A percentile compares a stretch with the other conserved stretches of the same genome.
These are phyloP conservation scores for Lamellibrachia luymesi DNA, from an alignment of 1,140 invertebrate genomes.

Conservation along the genomic window DNA sequence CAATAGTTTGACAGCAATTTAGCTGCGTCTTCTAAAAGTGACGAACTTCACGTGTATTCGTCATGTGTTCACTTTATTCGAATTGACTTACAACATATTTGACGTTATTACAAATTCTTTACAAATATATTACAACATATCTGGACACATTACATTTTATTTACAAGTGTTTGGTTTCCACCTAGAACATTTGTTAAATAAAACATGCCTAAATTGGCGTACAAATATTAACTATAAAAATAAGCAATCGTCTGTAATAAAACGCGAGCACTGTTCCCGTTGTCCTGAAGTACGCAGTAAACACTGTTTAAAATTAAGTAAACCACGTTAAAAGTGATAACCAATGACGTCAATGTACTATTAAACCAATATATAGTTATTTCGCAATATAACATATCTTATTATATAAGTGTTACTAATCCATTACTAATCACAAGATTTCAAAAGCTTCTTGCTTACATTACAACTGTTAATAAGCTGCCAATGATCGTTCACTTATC, in stretches of 20 bases:
- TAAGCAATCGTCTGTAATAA: not conserved
- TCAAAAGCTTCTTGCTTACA: not conserved
- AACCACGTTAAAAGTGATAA: not conserved
- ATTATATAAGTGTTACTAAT: not conserved
- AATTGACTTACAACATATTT: not conserved
- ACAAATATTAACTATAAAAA: slow-evolving; percentile 1
- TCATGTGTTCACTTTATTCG: not conserved
- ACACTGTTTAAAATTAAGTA: not conserved
- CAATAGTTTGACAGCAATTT: not conserved
- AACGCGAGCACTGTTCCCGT: not conserved
- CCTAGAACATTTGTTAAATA: not conserved
- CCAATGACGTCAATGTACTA: not conserved
- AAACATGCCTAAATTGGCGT: not conserved
- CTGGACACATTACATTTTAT: not conserved
- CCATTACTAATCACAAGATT: not conserved
- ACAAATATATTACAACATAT: slow-evolving; percentile 1
- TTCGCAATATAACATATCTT: not conserved
- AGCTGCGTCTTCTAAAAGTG: not conserved
- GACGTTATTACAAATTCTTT: not conserved
- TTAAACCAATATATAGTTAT: not conserved
- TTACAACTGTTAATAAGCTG: not conserved
- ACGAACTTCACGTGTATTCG: not conserved
- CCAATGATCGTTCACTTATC: not conserved
- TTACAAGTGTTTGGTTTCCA: not conserved
- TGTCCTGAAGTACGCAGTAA: not conserved